phyloP scores from a whole-genome alignment of 1,140 invertebrate genomes.

The Xylocopa sonorina region DNA sequence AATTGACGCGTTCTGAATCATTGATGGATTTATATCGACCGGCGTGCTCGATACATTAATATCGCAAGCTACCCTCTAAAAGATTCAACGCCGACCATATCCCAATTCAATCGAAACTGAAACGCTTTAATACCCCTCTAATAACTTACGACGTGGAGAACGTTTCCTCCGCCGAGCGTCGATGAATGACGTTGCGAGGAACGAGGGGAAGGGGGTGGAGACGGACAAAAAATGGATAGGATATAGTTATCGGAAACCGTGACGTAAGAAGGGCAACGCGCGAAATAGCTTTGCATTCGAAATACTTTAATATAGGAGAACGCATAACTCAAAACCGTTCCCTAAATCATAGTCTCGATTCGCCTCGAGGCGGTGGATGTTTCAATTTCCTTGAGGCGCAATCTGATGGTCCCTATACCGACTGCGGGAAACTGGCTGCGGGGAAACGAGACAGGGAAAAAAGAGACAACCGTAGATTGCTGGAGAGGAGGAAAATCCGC shows the following conservation, averaged over 20 bases:
- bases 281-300: conserved; percentile 75
- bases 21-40: conserved; percentile 40
- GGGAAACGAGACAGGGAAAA: conserved; percentile 34
- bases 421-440: conserved; percentile 53
- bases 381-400: conserved; percentile 81
- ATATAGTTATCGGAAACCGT: conserved; percentile 33
- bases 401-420: conserved; percentile 76
- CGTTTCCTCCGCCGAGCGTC: not conserved
- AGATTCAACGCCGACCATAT: conserved; percentile 23
- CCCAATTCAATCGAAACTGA: conserved; percentile 19
- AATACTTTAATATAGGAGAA: conserved; percentile 76
- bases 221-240: not conserved
- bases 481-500: conserved; percentile 35
- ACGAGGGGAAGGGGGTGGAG: not conserved
- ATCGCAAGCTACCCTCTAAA: conserved; percentile 15
- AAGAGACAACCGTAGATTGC: conserved; percentile 17
- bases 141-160: not conserved
- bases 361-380: conserved; percentile 78
- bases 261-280: conserved; percentile 42
- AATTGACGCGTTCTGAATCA: conserved; percentile 40
- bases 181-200: not conserved
- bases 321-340: conserved; percentile 80
- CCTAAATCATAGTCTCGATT: conserved; percentile 79
- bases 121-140: not conserved
- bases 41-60: conserved; percentile 21